Conservation (phyloP, 2,797 vertebrate genomes). For the Cottoperca gobio region DNA sequence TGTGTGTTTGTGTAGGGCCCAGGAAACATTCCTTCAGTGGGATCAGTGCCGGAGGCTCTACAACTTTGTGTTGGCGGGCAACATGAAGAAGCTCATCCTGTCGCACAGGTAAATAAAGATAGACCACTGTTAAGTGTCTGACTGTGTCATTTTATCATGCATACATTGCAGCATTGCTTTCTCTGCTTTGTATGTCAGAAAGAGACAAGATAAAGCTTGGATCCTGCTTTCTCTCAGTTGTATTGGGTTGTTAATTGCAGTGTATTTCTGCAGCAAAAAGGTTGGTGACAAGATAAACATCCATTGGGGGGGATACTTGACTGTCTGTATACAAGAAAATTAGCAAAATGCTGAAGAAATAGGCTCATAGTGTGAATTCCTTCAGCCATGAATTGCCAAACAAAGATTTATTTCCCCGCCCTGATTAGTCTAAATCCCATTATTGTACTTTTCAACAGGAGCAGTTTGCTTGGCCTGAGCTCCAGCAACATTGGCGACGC, state of each 20-base stretch:
- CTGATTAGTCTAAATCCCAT: slow-evolving; percentile 1
- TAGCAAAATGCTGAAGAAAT: slow-evolving; percentile 1
- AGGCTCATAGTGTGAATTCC: neutral
- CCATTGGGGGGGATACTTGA: neutral
- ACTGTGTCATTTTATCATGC: neutral
- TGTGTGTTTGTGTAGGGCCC: slow-evolving; percentile 82
- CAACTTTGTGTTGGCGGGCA: slow-evolving; percentile 95
- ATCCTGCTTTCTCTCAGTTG: neutral
- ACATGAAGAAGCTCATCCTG: slow-evolving; percentile 97
- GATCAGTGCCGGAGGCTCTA: slow-evolving; percentile 94
- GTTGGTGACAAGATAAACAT: neutral
- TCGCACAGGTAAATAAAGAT: slow-evolving; percentile 89
- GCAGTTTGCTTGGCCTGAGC: slow-evolving; percentile 86
- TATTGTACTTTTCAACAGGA: slow-evolving; percentile 75
- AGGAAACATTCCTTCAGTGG: slow-evolving; percentile 97
- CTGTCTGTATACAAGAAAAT: neutral
- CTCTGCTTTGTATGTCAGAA: neutral
- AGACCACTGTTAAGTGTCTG: neutral
- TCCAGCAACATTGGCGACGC: slow-evolving; percentile 86
- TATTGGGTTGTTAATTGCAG: neutral
- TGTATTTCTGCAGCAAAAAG: neutral
- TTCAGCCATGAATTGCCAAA: neutral
- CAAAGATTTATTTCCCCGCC: neutral
- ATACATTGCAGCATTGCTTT: neutral
- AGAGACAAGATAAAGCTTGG: neutral